Conservation (phyloP, 1,140 invertebrate genomes). For the Aphaenogaster ashmeadi region DNA sequence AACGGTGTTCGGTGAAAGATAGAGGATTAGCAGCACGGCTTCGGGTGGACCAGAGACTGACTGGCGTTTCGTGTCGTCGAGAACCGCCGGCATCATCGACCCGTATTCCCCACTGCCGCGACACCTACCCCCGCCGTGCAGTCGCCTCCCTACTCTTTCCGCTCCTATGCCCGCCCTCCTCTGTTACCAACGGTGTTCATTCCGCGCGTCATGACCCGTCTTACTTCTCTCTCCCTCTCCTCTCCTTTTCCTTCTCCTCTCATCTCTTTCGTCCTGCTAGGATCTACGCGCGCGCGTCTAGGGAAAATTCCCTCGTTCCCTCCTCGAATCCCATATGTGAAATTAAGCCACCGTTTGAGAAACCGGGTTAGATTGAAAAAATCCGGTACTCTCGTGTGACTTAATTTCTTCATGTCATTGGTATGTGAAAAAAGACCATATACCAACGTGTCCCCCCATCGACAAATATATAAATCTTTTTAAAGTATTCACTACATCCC, state of each 20-base stretch:
- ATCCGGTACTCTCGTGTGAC: not conserved
- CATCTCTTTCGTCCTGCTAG: conserved; percentile 8
- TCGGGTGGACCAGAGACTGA: conserved; percentile 85
- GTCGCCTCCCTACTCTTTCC: conserved; percentile 40
- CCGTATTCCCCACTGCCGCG: conserved; percentile 78
- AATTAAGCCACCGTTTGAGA: conserved; percentile 31
- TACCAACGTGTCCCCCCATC: not conserved
- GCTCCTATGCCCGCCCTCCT: conserved; percentile 43
- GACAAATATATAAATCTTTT: not conserved
- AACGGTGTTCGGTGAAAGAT: conserved; percentile 83
- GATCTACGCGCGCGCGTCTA: conserved; percentile 45
- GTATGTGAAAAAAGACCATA: not conserved
- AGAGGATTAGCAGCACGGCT: conserved; percentile 83
- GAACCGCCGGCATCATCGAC: conserved; percentile 86
- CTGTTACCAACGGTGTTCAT: conserved; percentile 57
- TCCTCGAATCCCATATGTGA: conserved; percentile 19
- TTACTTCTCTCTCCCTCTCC: conserved; percentile 28
- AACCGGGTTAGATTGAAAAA: conserved; percentile 10
- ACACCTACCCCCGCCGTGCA: conserved; percentile 48
- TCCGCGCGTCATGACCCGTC: conserved; percentile 68
- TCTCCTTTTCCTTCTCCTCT: not conserved
- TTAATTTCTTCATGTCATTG: not conserved
- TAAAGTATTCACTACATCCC: not conserved
- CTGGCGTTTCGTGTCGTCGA: conserved; percentile 82
- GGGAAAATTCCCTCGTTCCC: conserved; percentile 41